These are phyloP conservation scores for Sebastes iracundus DNA, from an alignment of 2,797 vertebrate genomes.

Conservation along the genomic window DNA sequence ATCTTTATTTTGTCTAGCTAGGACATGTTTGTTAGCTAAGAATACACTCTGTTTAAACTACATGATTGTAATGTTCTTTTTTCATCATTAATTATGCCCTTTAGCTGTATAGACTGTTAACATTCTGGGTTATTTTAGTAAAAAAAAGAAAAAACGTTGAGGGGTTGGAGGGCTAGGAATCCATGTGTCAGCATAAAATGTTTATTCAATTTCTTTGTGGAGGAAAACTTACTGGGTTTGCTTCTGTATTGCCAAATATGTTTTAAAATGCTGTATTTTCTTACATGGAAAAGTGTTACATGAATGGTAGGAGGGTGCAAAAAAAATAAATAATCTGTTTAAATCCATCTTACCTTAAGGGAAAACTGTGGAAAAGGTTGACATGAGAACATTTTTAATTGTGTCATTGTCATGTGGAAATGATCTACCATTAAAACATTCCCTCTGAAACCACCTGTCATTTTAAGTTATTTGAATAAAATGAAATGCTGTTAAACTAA, in stretches of 20 bases:
- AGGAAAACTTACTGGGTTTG: conserved; percentile 78
- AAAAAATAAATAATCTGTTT: conserved; percentile 53
- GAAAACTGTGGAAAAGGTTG: conserved; percentile 73
- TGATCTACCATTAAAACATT: conserved; percentile 89
- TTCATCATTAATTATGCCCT: conserved; percentile 60
- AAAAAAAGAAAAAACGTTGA: conserved; percentile 45
- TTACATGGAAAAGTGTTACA: conserved; percentile 85
- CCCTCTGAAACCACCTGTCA: conserved; percentile 76
- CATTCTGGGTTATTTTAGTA: conserved; percentile 76
- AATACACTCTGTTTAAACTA: conserved; percentile 62
- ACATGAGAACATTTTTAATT: conserved; percentile 78
- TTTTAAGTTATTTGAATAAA: conserved; percentile 36
- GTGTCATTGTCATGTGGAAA: conserved; percentile 84
- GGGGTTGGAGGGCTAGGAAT: conserved; percentile 69
- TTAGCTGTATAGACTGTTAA: conserved; percentile 83
- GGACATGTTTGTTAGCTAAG: conserved; percentile 57
- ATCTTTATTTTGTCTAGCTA: conserved; percentile 63
- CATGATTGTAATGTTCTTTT: conserved; percentile 70
- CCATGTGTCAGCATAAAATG: conserved; percentile 72
- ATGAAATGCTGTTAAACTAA: background rate
- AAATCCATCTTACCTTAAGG: conserved; percentile 70
- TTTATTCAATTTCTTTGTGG: conserved; percentile 75
- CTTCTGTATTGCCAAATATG: conserved; percentile 87
- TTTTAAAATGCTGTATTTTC: conserved; percentile 86
- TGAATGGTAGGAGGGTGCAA: conserved; percentile 66